These are phyloP conservation scores for Trigoniulus corallinus DNA, from an alignment of 1,140 invertebrate species.

Conservation along the genomic window DNA sequence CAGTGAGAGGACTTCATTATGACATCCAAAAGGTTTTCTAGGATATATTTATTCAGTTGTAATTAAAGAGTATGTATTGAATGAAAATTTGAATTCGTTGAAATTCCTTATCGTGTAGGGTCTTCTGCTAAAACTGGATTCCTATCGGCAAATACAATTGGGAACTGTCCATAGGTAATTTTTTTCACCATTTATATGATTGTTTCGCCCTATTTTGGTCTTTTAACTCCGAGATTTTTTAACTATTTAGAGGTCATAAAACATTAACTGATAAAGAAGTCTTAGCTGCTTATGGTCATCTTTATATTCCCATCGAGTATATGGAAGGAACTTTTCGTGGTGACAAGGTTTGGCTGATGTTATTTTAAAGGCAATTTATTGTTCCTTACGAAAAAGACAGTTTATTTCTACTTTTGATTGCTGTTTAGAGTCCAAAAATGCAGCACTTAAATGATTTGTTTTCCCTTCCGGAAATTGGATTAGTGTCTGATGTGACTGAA, in stretches of 20 bases:
- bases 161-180: conserved; percentile 70
- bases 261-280: conserved; percentile 71
- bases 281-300: conserved; percentile 64
- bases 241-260: conserved; percentile 38
- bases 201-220: no score
- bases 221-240: conserved; percentile 1
- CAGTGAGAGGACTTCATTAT: conserved; percentile 85
- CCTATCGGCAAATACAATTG: conserved; percentile 89
- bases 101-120: conserved; percentile 39
- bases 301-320: conserved; percentile 26
- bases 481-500: conserved; percentile 83
- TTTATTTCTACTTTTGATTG: no score
- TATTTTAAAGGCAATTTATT: not conserved
- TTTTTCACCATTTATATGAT: not conserved
- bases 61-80: no score
- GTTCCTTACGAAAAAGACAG: not conserved
- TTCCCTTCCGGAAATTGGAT: conserved; percentile 86
- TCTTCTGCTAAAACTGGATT: conserved; percentile 85
- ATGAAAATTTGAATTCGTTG: not conserved
- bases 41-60: not conserved
- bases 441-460: conserved; percentile 92
- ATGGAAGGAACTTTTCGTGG: conserved; percentile 11
- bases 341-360: no score
- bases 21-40: conserved; percentile 64
- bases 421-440: conserved; percentile 63